Percentiles rank a stretch among this genome's conserved stretches.
These are phyloP conservation scores for Otocyon megalotis DNA, from an alignment of 2,113 vertebrate species.

Conservation along the genomic window DNA sequence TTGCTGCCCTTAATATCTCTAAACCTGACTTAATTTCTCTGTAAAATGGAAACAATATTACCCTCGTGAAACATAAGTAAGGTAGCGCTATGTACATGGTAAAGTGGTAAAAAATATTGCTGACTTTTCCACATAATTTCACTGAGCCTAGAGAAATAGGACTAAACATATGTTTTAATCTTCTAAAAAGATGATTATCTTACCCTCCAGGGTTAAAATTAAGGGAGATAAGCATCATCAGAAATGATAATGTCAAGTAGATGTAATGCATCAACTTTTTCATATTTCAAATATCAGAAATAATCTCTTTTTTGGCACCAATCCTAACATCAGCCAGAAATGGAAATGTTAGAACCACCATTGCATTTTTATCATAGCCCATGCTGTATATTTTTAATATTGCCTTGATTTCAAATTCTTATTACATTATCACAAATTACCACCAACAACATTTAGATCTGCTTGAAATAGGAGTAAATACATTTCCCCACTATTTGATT, in stretches of 20 bases:
- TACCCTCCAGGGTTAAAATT: conserved; percentile 70
- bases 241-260: conserved; percentile 76
- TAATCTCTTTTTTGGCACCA: conserved; percentile 60
- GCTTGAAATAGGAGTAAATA: conserved; percentile 47
- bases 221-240: conserved; percentile 53
- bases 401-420: conserved; percentile 68
- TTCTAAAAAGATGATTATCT: conserved; percentile 65
- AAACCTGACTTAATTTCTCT: not conserved
- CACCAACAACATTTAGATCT: conserved; percentile 50
- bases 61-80: conserved; percentile 17
- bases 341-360: conserved; percentile 56
- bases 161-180: conserved; percentile 66
- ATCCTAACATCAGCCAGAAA: conserved; percentile 34
- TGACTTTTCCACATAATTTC: conserved; percentile 46
- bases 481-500: conserved; percentile 25
- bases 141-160: conserved; percentile 65
- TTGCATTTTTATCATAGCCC: not conserved
- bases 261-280: conserved; percentile 68
- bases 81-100: not conserved
- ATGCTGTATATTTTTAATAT: conserved; percentile 49
- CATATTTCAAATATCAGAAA: conserved; percentile 69
- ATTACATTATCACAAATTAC: conserved; percentile 50
- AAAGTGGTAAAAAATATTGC: conserved; percentile 61
- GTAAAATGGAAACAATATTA: conserved; percentile 13
- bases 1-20: not conserved